phyloP scores from a whole-genome alignment of 2,888 invertebrate species.

The Meiosimyza decipiens region DNA sequence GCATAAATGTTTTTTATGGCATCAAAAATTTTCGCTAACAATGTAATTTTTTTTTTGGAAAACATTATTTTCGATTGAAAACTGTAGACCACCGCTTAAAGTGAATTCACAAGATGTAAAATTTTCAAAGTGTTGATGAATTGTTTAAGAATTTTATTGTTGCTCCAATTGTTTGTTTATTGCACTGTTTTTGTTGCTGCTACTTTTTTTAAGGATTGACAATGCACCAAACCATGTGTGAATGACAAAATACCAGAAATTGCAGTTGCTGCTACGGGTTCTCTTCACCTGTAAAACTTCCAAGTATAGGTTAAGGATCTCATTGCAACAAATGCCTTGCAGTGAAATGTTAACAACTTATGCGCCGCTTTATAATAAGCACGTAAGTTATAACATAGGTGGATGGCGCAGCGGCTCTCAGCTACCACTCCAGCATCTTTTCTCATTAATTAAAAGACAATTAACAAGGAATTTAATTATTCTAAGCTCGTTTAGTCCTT shows the following conservation, averaged over 20 bases:
- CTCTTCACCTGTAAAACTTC: neutral
- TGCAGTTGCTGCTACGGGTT: neutral
- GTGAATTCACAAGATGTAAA: neutral
- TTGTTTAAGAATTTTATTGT: slow-evolving; percentile 32
- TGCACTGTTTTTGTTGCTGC: slow-evolving; percentile 15
- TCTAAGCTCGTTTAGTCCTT: slow-evolving; percentile 58
- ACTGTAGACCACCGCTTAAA: neutral
- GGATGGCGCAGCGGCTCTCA: slow-evolving; percentile 1
- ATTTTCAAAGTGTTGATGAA: slow-evolving; percentile 11
- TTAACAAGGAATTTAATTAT: slow-evolving; percentile 56
- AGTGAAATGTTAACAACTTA: neutral
- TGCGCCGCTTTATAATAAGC: slow-evolving; percentile 5
- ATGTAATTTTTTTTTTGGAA: neutral
- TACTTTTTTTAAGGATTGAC: slow-evolving; percentile 41
- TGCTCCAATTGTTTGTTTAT: slow-evolving; percentile 32
- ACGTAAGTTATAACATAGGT: neutral
- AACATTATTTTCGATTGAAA: slow-evolving; percentile 1
- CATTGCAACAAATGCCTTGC: slow-evolving; percentile 21
- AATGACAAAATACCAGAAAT: neutral
- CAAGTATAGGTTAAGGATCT: slow-evolving; percentile 18
- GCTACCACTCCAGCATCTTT: neutral
- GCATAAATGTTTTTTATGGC: too few relatives aligned
- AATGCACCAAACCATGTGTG: slow-evolving; percentile 42
- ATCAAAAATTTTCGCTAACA: too few relatives aligned
- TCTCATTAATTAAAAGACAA: slow-evolving; percentile 26